Evolutionary conservation across 1,140 invertebrate species (phyloP), one percentile per base, ranked within the genome.

Genomic region (Epicauta chinensis): DNA sequence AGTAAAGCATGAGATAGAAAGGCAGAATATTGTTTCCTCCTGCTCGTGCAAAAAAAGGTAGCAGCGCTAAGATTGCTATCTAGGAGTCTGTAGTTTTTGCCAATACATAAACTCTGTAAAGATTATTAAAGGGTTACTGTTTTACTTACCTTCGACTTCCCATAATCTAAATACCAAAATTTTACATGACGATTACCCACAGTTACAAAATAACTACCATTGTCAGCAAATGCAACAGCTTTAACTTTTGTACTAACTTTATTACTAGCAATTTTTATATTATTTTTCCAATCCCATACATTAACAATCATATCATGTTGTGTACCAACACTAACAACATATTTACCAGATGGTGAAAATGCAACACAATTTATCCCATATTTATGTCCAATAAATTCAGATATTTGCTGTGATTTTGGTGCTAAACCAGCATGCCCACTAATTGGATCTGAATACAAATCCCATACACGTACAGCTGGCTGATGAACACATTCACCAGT

Each of bases 261-360:
- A 76, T 97, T 97, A 53, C 91, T 94, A 44, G 93, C 93, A 53
- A 95, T 82, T 77, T 97, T 96, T 37, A 91, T 81, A 63, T 91
- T 91, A 48, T 83, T 86, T 60, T 82, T 82, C 93, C 93, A 97
- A 67, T 97, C 93, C 90, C 93, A 97, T 16, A 97, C 93, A 71
- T 96, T 96, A 17, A 97, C 91, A 56, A 96, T 93, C 91, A 96
- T 97, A 71, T 97, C 94, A 75, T 97, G 93, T 65, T 96, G 91
- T 2, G 91, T 92, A 3, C 94, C 94, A 30, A 97, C 86, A 3
- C 93, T 96, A 17, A 97, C 93, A 52, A 97, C 82, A 71, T 95
- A 94, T 72, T 96, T 95, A 62, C 88, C 83, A 66, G 89, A 92
- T 29, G 93, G 92, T 16, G 93, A 96, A 74, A 97, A 97, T 40